phyloP scores from a whole-genome alignment of 2,797 vertebrate species.

The Diplodus puntazzo region DNA sequence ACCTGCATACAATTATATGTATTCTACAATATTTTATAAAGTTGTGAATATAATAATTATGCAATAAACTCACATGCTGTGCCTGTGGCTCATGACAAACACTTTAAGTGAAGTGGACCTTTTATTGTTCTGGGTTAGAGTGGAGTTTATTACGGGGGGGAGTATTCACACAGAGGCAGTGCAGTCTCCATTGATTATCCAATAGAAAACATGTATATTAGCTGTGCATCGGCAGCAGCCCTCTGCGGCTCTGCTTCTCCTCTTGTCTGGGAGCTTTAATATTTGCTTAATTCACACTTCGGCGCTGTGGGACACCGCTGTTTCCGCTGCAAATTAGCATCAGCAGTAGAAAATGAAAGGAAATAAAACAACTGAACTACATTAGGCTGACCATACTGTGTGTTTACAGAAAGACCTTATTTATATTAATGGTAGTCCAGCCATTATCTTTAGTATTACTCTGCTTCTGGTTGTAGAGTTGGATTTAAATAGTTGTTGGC shows the following conservation, averaged over 20 bases:
- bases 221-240: neutral
- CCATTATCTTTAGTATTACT: neutral
- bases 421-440: slow-evolving; percentile 1
- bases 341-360: neutral
- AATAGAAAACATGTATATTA: slow-evolving; percentile 1
- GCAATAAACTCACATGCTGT: neutral
- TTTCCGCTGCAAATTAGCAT: slow-evolving; percentile 3
- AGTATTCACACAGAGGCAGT: neutral
- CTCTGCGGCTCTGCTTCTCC: neutral
- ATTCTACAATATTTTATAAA: neutral
- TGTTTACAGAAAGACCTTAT: neutral
- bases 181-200: slow-evolving; percentile 3
- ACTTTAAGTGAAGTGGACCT: neutral
- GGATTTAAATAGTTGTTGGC: neutral
- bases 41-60: neutral
- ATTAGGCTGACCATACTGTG: neutral
- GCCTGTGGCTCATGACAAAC: neutral
- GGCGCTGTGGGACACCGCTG: neutral
- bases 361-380: neutral
- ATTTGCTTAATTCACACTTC: slow-evolving; percentile 4
- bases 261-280: slow-evolving; percentile 5
- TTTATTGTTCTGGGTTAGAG: neutral
- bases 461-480: neutral
- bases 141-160: slow-evolving; percentile 1
- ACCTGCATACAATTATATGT: neutral